These are phyloP conservation scores for Danio tinwini DNA, from an alignment of 2,797 vertebrate species.

Conservation along the genomic window DNA sequence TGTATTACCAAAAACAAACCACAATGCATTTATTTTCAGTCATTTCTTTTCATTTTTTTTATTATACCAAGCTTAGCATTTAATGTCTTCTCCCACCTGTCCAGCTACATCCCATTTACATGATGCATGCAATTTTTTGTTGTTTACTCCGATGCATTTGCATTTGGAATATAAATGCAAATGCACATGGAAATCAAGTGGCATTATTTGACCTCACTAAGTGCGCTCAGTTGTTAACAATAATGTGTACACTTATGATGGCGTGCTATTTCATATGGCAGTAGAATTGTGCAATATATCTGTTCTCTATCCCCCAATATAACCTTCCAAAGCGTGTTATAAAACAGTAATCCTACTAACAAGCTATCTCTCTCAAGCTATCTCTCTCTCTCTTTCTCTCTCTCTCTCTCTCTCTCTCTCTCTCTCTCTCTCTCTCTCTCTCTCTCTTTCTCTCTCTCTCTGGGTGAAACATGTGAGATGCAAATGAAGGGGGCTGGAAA, in stretches of 20 bases:
- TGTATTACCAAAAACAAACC: background rate
- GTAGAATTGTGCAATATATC: slow-evolving; percentile 2
- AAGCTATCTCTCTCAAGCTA: slow-evolving; percentile 12
- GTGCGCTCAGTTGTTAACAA: background rate
- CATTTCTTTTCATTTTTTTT: background rate
- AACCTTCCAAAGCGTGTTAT: slow-evolving; percentile 8
- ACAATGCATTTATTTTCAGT: background rate
- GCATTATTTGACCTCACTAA: slow-evolving; percentile 24
- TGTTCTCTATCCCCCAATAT: slow-evolving; percentile 1
- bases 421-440: slow-evolving; percentile 28
- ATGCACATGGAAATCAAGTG: background rate
- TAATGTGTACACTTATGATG: background rate
- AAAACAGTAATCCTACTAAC: slow-evolving; percentile 14
- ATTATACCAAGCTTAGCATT: background rate
- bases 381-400: slow-evolving; percentile 12
- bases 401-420: slow-evolving; percentile 10
- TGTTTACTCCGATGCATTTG: slow-evolving; percentile 10
- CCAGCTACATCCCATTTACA: background rate
- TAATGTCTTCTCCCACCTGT: background rate
- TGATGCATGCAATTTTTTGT: slow-evolving; percentile 4
- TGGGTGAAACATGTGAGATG: slow-evolving; percentile 57
- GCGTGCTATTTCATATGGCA: background rate
- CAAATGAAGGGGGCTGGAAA: slow-evolving; percentile 60
- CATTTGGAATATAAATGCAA: slow-evolving; percentile 14
- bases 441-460: slow-evolving; percentile 15